Evolutionary conservation across 1,140 invertebrate species (phyloP).

Genomic region (Drosophila navojoa): DNA sequence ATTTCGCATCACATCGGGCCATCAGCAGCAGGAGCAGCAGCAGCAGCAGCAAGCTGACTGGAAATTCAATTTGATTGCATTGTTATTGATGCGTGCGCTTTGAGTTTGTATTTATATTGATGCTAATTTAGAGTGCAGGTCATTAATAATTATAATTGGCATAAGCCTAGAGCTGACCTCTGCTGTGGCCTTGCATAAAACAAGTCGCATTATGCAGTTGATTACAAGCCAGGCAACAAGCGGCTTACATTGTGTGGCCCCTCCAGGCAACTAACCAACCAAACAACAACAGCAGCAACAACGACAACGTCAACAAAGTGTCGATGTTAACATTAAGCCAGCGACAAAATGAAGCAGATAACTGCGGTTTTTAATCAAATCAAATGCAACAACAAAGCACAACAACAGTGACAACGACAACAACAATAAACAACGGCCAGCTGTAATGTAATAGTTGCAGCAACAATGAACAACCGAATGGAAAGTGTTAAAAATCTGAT

Average conservation of each 20-base stretch:
- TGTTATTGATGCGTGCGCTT: conserved; percentile 25
- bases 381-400: conserved; percentile 64
- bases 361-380: conserved; percentile 80
- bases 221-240: conserved; percentile 39
- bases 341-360: conserved; percentile 76
- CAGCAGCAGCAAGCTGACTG: neutral
- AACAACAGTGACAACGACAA: conserved; percentile 39
- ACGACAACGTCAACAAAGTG: conserved; percentile 54
- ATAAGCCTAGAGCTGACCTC: conserved; percentile 33
- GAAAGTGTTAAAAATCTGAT: conserved; percentile 81
- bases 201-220: conserved; percentile 45
- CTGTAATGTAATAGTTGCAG: conserved; percentile 61
- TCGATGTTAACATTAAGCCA: conserved; percentile 64
- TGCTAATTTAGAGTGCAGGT: conserved; percentile 56
- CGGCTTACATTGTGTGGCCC: conserved; percentile 28
- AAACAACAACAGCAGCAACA: conserved; percentile 34
- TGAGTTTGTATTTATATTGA: conserved; percentile 40
- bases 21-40: neutral
- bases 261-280: conserved; percentile 19
- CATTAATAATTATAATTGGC: conserved; percentile 51
- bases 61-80: conserved; percentile 25
- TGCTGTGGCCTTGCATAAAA: conserved; percentile 56
- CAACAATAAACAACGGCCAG: conserved; percentile 28
- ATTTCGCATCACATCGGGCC: conserved; percentile 24
- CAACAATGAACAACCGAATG: conserved; percentile 49